Percentiles rank a stretch among this genome's conserved stretches.
These are phyloP conservation scores for Penaeus chinensis DNA, from an alignment of 1,140 invertebrate species.

Conservation along the genomic window DNA sequence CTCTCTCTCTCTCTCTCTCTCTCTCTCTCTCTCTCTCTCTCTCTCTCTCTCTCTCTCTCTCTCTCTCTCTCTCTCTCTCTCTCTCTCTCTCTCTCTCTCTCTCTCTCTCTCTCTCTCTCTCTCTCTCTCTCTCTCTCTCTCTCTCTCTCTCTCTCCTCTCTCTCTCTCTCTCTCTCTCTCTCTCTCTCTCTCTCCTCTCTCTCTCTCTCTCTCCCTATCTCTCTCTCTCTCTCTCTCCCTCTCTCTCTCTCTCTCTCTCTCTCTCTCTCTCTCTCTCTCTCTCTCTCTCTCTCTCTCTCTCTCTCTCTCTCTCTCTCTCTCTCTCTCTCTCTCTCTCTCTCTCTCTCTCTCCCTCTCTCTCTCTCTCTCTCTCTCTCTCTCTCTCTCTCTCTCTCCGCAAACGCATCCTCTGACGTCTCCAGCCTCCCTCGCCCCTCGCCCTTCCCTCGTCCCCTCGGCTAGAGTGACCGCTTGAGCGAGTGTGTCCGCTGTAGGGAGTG, in stretches of 20 bases:
- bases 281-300: background rate
- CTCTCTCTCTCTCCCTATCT: no score
- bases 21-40: background rate
- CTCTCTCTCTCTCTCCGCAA: background rate
- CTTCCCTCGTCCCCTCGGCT: background rate
- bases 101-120: no score
- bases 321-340: background rate
- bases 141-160: no score
- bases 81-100: no score
- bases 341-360: background rate
- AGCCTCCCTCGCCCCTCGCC: background rate
- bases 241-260: background rate
- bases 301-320: background rate
- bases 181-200: no score
- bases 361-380: slow-evolving; percentile 10
- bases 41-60: no score
- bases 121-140: no score
- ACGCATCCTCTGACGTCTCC: background rate
- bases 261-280: background rate
- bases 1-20: background rate
- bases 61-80: no score
- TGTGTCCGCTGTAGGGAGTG: slow-evolving; percentile 16
- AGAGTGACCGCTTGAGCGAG: slow-evolving; percentile 34
- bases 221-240: no score
- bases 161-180: no score